Conservation (phyloP, 2,113 vertebrate species). For the Rhabdomys dilectus region DNA sequence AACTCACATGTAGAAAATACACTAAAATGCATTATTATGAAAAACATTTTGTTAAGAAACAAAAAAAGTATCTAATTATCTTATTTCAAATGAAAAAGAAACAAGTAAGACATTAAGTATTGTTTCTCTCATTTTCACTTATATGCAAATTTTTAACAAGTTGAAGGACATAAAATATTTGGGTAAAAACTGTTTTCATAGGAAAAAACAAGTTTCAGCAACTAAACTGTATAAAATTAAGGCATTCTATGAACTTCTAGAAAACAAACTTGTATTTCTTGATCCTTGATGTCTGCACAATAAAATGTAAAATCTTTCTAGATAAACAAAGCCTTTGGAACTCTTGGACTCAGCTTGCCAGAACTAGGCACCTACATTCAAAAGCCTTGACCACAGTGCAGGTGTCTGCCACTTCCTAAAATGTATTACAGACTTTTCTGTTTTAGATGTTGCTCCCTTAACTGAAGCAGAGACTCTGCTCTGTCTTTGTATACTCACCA, state of each 20-base stretch:
- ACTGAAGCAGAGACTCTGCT: slow-evolving; percentile 6
- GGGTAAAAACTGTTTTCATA: background rate
- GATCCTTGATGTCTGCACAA: slow-evolving; percentile 35
- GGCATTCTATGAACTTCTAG: slow-evolving; percentile 33
- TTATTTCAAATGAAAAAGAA: background rate
- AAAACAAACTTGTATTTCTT: slow-evolving; percentile 4
- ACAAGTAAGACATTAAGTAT: slow-evolving; percentile 22
- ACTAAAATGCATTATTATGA: background rate
- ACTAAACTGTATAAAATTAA: slow-evolving; percentile 53
- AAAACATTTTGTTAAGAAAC: slow-evolving; percentile 46
- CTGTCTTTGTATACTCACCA: background rate
- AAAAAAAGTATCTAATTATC: slow-evolving; percentile 5
- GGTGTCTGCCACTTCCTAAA: slow-evolving; percentile 42
- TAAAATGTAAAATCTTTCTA: slow-evolving; percentile 40
- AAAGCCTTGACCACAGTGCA: background rate
- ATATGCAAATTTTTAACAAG: slow-evolving; percentile 48
- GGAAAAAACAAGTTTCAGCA: slow-evolving; percentile 52
- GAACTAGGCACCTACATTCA: slow-evolving; percentile 3
- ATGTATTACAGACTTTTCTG: background rate
- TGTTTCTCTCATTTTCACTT: slow-evolving; percentile 2
- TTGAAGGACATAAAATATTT: background rate
- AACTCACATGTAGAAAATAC: background rate
- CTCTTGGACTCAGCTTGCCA: background rate
- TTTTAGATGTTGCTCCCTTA: slow-evolving; percentile 35
- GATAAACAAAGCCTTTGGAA: background rate